Evolutionary conservation across 2,797 vertebrate genomes (phyloP), one percentile per base, ranked within the genome.

Genomic region (Orestias chungarensis): DNA sequence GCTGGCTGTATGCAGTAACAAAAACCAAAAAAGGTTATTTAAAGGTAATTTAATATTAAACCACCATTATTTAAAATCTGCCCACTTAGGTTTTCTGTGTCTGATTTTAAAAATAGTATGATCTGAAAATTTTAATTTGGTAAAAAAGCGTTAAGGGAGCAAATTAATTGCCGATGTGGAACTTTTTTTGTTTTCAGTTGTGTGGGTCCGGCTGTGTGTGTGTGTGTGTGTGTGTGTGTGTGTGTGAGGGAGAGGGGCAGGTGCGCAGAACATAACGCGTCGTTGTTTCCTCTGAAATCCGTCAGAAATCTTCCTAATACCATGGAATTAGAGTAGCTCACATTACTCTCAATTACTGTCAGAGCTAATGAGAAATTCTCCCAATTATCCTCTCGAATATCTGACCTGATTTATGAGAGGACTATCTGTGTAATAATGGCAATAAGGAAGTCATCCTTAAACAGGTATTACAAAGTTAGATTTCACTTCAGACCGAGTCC

Each of bases 321-420:
- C 87, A 1, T 68, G 33, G 84, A 88, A 89, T 90, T 89, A 86
- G 70, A 82, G 79, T 29, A 68, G 85, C 80, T 88, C 89, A 84
- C 86, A 83, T 92, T 88, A 89, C 88, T 89, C 81, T 82, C 83
- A 89, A 89, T 92, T 84, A 91, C 83, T 89, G 88, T 91, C 89
- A 86, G 76, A 84, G 73, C 44, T 47, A 31, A 31, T 74, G 68
- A 82, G 73, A 70, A 74, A 70, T 73, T 57, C 67, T 59, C 77
- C 80, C 81, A 82, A 84, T 86, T 80, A 83, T 79, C 79, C 73
- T 66, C 84, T 74, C 52, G 42, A 66, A 82, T 75, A 72, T 81
- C 55, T 52, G 74, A 78, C 73, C 72, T 74, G 62, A 59, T 14
- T 76, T 17, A 66, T 3, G 38, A 42, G 44, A 12, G 57, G 17